Conservation (phyloP, 2,797 vertebrate species). For the Falco rusticolus region DNA sequence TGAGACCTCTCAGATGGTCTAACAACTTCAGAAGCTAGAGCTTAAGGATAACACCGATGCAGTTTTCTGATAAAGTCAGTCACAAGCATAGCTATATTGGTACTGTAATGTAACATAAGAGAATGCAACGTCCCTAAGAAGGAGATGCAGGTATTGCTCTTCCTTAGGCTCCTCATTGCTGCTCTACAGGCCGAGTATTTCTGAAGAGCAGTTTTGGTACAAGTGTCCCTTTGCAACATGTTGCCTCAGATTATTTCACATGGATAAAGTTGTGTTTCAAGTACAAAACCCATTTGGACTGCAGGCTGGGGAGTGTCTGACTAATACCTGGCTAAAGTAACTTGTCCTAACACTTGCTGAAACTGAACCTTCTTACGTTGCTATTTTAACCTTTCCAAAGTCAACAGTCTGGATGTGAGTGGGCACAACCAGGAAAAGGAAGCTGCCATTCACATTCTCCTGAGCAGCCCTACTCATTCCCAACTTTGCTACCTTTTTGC, state of each 20-base stretch:
- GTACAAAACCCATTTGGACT: background rate
- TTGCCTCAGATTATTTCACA: background rate
- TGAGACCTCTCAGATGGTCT: background rate
- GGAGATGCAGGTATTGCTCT: background rate
- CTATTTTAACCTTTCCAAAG: background rate
- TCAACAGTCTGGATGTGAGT: background rate
- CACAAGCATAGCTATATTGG: background rate
- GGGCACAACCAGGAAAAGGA: background rate
- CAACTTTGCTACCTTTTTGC: background rate
- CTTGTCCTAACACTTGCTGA: background rate
- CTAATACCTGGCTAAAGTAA: background rate
- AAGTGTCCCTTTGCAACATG: background rate
- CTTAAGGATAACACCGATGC: background rate
- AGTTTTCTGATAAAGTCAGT: background rate
- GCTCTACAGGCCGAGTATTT: background rate
- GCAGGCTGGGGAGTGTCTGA: background rate
- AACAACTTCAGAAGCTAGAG: background rate
- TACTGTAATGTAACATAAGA: background rate
- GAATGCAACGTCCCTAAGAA: background rate
- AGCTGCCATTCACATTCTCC: background rate
- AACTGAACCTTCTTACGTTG: background rate
- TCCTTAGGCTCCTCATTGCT: background rate
- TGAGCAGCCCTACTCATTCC: background rate
- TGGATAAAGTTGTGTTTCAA: background rate
- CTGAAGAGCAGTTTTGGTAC: background rate